Evolutionary conservation across 2,888 invertebrate species (phyloP).

Genomic region (Drosophila nr. fundita): DNA sequence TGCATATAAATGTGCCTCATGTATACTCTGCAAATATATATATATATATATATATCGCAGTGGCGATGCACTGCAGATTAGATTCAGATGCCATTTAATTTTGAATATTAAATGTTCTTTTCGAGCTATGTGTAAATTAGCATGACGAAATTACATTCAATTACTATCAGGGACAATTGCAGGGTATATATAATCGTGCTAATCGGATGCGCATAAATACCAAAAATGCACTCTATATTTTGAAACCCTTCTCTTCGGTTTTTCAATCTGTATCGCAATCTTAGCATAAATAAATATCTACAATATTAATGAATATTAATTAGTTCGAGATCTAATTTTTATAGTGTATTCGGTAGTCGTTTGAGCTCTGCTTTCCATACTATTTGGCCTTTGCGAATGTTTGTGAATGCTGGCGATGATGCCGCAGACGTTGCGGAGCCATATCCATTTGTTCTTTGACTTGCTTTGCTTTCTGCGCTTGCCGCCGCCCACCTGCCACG

Average conservation of each 20-base stretch:
- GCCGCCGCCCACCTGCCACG: constrained; percentile 10
- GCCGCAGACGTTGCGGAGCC: constrained; percentile 44
- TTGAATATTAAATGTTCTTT: not conserved
- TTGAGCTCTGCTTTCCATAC: not conserved
- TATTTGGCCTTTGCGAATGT: constrained; percentile 42
- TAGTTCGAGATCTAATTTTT: not conserved
- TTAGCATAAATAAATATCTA: not conserved
- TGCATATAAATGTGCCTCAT: not conserved
- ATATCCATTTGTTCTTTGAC: constrained; percentile 79
- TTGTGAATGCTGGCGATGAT: constrained; percentile 25
- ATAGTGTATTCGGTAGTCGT: constrained; percentile 23
- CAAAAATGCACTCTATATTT: not conserved
- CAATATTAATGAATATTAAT: not conserved
- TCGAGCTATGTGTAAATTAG: not conserved
- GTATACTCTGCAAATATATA: constrained; percentile 8
- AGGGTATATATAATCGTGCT: not conserved
- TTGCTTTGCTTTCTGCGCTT: constrained; percentile 72
- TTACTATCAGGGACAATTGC: not conserved
- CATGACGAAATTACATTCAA: not conserved
- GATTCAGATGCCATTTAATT: not conserved
- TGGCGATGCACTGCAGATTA: not conserved
- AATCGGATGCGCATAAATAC: not conserved
- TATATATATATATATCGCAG: not conserved
- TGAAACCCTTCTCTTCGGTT: too few species aligned
- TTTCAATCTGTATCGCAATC: not conserved